phyloP scores from a whole-genome alignment of 2,113 vertebrate species.

The Scortum barcoo region DNA sequence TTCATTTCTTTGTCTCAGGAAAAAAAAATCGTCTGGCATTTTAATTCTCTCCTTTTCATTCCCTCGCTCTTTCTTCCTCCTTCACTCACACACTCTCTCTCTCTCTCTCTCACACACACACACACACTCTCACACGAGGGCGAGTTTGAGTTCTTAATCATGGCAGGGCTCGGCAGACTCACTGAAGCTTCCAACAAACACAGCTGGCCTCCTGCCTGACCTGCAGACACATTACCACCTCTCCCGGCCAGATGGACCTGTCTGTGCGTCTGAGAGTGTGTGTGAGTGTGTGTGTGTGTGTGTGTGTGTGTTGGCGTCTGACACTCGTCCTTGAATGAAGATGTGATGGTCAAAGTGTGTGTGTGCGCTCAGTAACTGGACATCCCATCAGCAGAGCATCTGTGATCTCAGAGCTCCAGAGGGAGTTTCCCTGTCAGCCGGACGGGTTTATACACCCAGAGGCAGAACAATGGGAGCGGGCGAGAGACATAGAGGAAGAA shows the following conservation, averaged over 20 bases:
- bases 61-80: background rate
- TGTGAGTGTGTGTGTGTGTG: conserved; percentile 7
- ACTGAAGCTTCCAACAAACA: conserved; percentile 62
- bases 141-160: conserved; percentile 65
- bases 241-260: conserved; percentile 73
- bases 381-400: conserved; percentile 77
- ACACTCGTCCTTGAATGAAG: conserved; percentile 75
- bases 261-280: conserved; percentile 26
- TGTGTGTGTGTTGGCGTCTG: conserved; percentile 37
- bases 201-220: conserved; percentile 61
- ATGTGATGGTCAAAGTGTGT: conserved; percentile 69
- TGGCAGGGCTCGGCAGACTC: conserved; percentile 52
- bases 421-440: conserved; percentile 70
- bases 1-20: background rate
- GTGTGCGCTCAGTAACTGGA: conserved; percentile 56
- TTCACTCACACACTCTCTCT: background rate
- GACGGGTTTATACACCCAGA: conserved; percentile 39
- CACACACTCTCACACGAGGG: background rate
- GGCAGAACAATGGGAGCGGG: conserved; percentile 26
- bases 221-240: conserved; percentile 64
- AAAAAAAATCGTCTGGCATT: conserved; percentile 1
- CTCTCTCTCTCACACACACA: too few relatives aligned
- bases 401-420: conserved; percentile 66
- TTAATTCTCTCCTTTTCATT: conserved; percentile 28
- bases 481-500: conserved; percentile 16